These are phyloP conservation scores for Drosophila suboccidentalis DNA, from an alignment of 2,888 invertebrate species.

Conservation along the genomic window DNA sequence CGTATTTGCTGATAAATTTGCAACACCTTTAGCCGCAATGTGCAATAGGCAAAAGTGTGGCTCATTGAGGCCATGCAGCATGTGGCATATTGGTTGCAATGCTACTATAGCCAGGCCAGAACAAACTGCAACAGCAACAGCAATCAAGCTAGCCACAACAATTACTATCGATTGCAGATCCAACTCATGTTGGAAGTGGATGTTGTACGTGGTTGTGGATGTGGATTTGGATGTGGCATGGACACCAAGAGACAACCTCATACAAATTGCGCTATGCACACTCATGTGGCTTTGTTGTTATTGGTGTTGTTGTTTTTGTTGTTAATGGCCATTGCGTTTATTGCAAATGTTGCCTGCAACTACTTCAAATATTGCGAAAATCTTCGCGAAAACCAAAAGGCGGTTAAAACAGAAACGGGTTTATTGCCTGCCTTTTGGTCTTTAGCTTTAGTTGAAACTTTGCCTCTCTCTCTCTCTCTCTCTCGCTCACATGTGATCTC, in stretches of 20 bases:
- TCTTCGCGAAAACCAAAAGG: constrained; percentile 62
- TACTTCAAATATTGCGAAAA: constrained; percentile 75
- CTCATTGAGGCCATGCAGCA: constrained; percentile 57
- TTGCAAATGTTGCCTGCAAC: constrained; percentile 69
- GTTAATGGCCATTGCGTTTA: constrained; percentile 73
- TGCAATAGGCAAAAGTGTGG: constrained; percentile 32
- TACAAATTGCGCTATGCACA: constrained; percentile 57
- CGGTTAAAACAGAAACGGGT: constrained; percentile 63
- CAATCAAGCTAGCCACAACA: constrained; percentile 37
- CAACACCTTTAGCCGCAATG: constrained; percentile 22
- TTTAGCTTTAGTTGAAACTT: constrained; percentile 11
- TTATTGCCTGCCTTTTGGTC: constrained; percentile 49
- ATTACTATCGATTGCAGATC: constrained; percentile 51
- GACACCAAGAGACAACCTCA: constrained; percentile 46
- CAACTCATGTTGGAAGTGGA: constrained; percentile 48
- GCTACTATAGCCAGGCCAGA: constrained; percentile 1
- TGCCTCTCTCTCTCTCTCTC: constrained; percentile 24
- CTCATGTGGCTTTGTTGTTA: constrained; percentile 41
- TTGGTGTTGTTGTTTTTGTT: constrained; percentile 36
- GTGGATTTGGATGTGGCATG: constrained; percentile 37
- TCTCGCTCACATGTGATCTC: constrained; percentile 15
- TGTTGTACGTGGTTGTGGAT: constrained; percentile 33
- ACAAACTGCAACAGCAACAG: constrained; percentile 36
- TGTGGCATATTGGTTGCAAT: constrained; percentile 21
- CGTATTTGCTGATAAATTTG: constrained; percentile 14